Conservation (phyloP, 2,797 vertebrate species). For the Poeciliopsis presidionis region DNA sequence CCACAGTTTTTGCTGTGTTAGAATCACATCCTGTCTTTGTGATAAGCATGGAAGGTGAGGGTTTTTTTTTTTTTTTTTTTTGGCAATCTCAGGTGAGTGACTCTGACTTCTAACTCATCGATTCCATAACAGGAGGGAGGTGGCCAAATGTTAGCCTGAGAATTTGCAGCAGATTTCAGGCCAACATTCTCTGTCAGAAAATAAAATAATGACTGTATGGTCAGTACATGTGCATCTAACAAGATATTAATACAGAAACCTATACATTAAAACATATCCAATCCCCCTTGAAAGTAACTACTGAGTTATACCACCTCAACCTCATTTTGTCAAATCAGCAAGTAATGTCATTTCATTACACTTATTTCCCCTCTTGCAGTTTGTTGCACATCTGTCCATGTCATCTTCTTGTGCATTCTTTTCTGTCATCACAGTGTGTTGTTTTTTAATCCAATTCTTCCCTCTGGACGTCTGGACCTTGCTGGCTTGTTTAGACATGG, state of each 20-base stretch:
- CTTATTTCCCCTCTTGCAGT: neutral
- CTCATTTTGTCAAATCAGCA: neutral
- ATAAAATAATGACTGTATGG: neutral
- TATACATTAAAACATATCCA: neutral
- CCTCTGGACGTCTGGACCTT: neutral
- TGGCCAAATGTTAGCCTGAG: neutral
- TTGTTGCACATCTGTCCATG: neutral
- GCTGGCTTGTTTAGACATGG: neutral
- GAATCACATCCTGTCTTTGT: neutral
- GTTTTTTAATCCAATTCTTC: neutral
- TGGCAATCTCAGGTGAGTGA: constrained; percentile 25
- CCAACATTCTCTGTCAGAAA: neutral
- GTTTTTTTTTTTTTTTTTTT: neutral
- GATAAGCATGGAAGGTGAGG: neutral
- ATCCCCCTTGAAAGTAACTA: neutral
- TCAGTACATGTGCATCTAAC: neutral
- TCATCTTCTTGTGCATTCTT: neutral
- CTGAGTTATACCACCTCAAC: neutral
- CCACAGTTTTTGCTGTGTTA: neutral
- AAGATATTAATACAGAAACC: neutral
- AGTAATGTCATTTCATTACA: neutral
- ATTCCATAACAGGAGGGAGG: constrained; percentile 15
- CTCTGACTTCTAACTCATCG: constrained; percentile 37
- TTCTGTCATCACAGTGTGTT: neutral
- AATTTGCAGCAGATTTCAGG: neutral